Conservation (phyloP, 2,113 vertebrate genomes). For the Pseudois nayaur region DNA sequence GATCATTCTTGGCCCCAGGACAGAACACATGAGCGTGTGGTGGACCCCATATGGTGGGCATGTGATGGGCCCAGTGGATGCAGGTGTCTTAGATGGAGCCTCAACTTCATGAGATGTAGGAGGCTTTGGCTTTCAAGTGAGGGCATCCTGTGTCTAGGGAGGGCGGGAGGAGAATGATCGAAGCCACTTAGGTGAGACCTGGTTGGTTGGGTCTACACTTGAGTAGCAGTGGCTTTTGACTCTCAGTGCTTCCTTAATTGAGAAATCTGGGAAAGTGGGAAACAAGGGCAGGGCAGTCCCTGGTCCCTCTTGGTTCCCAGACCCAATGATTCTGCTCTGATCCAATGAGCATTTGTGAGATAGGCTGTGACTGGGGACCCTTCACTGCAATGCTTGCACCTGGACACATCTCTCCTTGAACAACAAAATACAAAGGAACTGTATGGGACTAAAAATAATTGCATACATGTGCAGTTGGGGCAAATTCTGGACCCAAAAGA, state of each 20-base stretch:
- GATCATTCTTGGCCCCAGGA: not conserved
- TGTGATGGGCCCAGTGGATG: not conserved
- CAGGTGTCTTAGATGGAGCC: not conserved
- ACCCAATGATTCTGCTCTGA: not conserved
- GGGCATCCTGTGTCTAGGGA: too few species aligned
- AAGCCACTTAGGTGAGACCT: not conserved
- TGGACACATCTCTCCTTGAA: not conserved
- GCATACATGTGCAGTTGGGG: not conserved
- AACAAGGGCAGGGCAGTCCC: not conserved
- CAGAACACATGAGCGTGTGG: not conserved
- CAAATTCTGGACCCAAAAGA: not conserved
- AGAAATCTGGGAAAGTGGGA: not conserved
- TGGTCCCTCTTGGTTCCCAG: not conserved
- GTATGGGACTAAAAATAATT: not conserved
- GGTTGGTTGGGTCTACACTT: not conserved
- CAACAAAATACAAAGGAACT: not conserved
- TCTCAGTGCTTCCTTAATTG: too few species aligned
- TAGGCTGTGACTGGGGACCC: not conserved
- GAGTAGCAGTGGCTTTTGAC: not conserved
- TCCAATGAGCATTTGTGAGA: not conserved
- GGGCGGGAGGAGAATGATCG: rapidly evolving
- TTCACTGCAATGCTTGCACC: not conserved
- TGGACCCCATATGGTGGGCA: too few species aligned
- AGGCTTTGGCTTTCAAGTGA: not conserved
- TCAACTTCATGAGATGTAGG: not conserved